These are phyloP conservation scores for Bradypodion pumilum DNA, from an alignment of 2,797 vertebrate species.

Conservation along the genomic window DNA sequence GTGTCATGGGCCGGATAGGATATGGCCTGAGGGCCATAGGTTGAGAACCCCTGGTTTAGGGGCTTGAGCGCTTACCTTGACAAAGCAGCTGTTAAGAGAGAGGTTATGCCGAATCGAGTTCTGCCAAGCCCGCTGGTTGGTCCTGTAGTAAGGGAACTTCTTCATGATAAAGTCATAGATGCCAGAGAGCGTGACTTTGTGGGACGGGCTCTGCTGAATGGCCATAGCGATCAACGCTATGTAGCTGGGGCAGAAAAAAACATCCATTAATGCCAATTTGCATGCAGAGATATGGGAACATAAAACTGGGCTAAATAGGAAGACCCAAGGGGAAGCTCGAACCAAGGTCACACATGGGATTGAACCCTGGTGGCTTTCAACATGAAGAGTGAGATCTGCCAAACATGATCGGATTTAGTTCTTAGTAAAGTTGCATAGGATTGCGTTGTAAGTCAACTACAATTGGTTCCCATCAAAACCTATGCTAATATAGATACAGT, in stretches of 20 bases:
- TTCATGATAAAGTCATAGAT: slow-evolving; percentile 99
- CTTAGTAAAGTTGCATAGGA: neutral
- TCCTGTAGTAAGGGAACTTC: slow-evolving; percentile 95
- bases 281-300: neutral
- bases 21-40: no score
- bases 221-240: slow-evolving; percentile 99
- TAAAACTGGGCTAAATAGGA: neutral
- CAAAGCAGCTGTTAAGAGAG: slow-evolving; percentile 98
- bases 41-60: no score
- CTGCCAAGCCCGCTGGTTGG: slow-evolving; percentile 98
- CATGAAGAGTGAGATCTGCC: neutral
- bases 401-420: neutral
- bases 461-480: no score
- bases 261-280: neutral
- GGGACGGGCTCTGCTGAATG: slow-evolving; percentile 95
- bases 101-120: slow-evolving; percentile 99
- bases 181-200: slow-evolving; percentile 93
- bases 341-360: neutral
- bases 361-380: neutral
- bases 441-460: neutral
- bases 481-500: no score
- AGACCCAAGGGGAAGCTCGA: neutral
- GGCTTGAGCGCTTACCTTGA: slow-evolving; percentile 85
- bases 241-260: slow-evolving; percentile 82
- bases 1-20: no score